Evolutionary conservation across 2,113 vertebrate species (phyloP).

Genomic region (Protomyctophum bolini): DNA sequence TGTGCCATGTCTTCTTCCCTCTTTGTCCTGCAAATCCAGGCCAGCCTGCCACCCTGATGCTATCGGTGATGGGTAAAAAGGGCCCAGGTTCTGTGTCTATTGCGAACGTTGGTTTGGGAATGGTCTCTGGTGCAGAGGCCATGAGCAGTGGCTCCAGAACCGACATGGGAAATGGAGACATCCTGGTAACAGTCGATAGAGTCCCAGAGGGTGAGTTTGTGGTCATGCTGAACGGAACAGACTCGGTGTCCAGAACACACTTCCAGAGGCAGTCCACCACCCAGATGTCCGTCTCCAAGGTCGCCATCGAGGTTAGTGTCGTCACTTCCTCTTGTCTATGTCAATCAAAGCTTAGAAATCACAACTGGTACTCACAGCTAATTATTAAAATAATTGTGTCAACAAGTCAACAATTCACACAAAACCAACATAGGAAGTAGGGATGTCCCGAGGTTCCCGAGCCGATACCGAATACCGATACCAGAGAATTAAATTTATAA

Average conservation of each 20-base stretch:
- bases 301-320: constrained; percentile 66
- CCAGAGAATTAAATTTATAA: too few relatives aligned
- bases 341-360: too few relatives aligned
- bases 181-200: constrained; percentile 60
- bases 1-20: neutral
- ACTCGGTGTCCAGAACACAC: constrained; percentile 55
- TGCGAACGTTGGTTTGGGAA: constrained; percentile 52
- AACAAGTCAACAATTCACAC: too few relatives aligned
- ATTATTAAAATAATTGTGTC: too few relatives aligned
- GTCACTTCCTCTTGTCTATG: neutral
- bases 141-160: constrained; percentile 34
- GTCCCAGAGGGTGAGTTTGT: constrained; percentile 75
- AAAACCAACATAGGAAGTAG: too few relatives aligned
- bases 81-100: constrained; percentile 63
- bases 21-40: constrained; percentile 46
- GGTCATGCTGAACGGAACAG: constrained; percentile 66
- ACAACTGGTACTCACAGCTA: too few relatives aligned
- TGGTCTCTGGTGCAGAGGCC: constrained; percentile 43
- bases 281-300: constrained; percentile 72
- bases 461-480: too few relatives aligned
- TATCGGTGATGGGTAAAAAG: constrained; percentile 72
- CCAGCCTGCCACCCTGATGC: constrained; percentile 56
- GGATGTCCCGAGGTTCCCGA: too few relatives aligned
- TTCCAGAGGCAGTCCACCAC: constrained; percentile 79
- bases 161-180: constrained; percentile 65